Percentiles rank a stretch among this genome's conserved stretches.
Evolutionary conservation across 2,113 vertebrate species (phyloP).

Genomic region (Etheostoma cragini): DNA sequence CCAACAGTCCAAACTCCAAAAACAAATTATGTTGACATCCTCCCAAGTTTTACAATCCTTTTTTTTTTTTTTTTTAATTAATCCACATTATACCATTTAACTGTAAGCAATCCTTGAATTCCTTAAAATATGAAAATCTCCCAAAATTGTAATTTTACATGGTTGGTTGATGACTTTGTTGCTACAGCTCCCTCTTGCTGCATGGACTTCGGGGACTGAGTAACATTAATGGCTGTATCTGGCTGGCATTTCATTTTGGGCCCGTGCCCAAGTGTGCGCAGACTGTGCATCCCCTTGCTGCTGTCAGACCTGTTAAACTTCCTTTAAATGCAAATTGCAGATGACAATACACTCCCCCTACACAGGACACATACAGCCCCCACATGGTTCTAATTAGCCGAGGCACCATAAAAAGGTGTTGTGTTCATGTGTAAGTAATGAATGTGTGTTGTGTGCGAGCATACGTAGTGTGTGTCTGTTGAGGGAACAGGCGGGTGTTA

Average conservation of each 20-base stretch:
- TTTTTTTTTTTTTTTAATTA: neutral
- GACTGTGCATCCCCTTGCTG: constrained; percentile 26
- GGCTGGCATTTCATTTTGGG: constrained; percentile 47
- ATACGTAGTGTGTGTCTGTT: constrained; percentile 46
- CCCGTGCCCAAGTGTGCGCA: constrained; percentile 42
- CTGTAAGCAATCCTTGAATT: too few relatives aligned
- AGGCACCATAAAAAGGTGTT: constrained; percentile 60
- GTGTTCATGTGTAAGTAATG: constrained; percentile 57
- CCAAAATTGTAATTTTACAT: neutral
- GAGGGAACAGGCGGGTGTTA: constrained; percentile 64
- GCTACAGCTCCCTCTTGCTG: constrained; percentile 6
- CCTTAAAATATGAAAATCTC: neutral
- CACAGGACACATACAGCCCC: constrained; percentile 39
- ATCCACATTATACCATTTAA: neutral
- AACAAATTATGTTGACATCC: neutral
- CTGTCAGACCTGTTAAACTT: constrained; percentile 57
- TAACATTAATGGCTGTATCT: constrained; percentile 25
- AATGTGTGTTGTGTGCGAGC: constrained; percentile 32
- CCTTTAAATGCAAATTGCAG: constrained; percentile 65
- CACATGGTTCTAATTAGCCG: constrained; percentile 73
- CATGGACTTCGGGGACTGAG: constrained; percentile 9
- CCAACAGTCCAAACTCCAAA: neutral
- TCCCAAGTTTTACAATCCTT: too few relatives aligned
- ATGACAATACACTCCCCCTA: constrained; percentile 69
- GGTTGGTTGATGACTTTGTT: neutral